Conservation (phyloP, 2,113 vertebrate species). For the Hystrix cristata region DNA sequence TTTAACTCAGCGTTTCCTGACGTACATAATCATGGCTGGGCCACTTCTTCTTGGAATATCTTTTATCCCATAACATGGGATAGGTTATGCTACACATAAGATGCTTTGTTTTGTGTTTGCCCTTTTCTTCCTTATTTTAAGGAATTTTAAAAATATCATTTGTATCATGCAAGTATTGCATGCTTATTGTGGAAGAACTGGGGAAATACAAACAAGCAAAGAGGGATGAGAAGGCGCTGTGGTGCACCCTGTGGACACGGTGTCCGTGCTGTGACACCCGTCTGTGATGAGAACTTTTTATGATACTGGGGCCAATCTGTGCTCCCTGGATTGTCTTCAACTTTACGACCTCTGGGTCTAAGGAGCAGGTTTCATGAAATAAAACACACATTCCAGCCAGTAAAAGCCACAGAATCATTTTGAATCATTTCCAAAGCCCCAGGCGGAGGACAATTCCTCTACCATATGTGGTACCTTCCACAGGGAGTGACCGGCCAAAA, state of each 20-base stretch:
- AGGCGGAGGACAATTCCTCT: conserved; percentile 24
- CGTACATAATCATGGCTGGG: background rate
- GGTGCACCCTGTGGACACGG: accelerated
- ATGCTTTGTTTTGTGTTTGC: background rate
- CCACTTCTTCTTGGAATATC: accelerated
- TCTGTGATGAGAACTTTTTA: background rate
- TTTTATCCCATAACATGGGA: background rate
- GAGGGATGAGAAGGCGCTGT: background rate
- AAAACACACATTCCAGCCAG: background rate
- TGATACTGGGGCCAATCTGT: background rate
- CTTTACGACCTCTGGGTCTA: background rate
- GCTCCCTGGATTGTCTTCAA: background rate
- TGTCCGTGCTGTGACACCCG: accelerated
- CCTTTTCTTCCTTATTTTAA: background rate
- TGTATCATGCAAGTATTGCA: background rate
- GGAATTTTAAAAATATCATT: background rate
- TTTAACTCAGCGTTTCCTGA: background rate
- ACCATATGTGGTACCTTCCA: background rate
- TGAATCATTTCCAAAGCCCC: conserved; percentile 15
- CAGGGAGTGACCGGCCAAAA: background rate
- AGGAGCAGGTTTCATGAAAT: background rate
- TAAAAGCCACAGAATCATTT: background rate
- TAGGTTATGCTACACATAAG: background rate
- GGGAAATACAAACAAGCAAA: background rate
- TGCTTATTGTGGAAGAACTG: background rate